Evolutionary conservation across 2,113 vertebrate species (phyloP), one percentile per base, ranked within the genome.

Genomic region (Smithornis capensis): DNA sequence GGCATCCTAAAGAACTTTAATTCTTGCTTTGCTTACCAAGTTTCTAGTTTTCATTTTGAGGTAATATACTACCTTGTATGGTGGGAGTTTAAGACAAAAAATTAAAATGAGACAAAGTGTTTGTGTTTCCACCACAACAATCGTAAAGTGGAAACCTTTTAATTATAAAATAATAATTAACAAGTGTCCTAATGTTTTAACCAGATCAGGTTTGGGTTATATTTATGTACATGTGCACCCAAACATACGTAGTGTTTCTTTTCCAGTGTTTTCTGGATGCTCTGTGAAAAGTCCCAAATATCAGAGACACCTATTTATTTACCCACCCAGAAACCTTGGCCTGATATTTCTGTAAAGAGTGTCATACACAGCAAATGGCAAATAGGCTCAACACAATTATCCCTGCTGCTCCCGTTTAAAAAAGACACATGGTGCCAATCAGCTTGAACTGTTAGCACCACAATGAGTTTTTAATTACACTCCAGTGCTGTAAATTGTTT

Each of bases 401-500:
- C 45, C 62, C 52, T 24, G 62, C 33, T 52, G 49, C 38, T 59
- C 47, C 22, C 21, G 12, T 33, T 80, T 33, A 7, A 63, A 64
- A 37, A 35, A 52, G 80, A 56, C 60, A 22, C 8, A 4, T 59
- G 52, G 35, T 96, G 71, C 79, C 38, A 67, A 87, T 68, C 83
- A 59, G 29, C 19, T 44, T 10, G 8, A 87, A 53, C 73, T 57
- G 45, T 49, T 56, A 85, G 67, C 40, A 17, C 40, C 22, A 33
- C 16, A 89, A 82, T 23, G 67, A 78, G 78, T 37, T 75, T 76
- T 92, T 86, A 89, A 94, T 83, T 60, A 69, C 27, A 55, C 22
- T 9, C 1, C n/a, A 88, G 37, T 8, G 59, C 50, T 16, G 4
- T 27, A 28, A 64, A 45, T 67, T 13, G 7, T 7, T 88, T 59